These are phyloP conservation scores for Drosophila nigritarsus DNA, from an alignment of 2,888 invertebrate genomes.

Conservation along the genomic window DNA sequence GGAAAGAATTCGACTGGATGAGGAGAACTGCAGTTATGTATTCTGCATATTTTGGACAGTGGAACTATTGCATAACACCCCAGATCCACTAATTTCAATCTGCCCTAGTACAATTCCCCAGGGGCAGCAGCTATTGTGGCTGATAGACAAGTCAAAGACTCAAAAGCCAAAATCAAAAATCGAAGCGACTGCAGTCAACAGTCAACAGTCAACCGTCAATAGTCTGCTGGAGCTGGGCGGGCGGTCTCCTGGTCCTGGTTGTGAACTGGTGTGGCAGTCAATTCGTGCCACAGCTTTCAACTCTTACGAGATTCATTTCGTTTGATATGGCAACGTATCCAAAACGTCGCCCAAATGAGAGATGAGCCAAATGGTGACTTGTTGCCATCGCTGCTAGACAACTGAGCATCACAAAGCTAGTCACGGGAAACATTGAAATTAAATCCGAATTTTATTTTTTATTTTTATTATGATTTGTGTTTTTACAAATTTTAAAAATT, in stretches of 20 bases:
- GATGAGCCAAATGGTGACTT: conserved; percentile 42
- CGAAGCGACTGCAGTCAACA: conserved; percentile 24
- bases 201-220: conserved; percentile 6
- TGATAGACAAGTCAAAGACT: conserved; percentile 47
- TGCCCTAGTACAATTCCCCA: conserved; percentile 11
- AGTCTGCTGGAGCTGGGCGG: conserved; percentile 40
- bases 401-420: neutral
- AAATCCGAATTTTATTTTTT: neutral
- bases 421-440: conserved; percentile 5
- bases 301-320: conserved; percentile 42
- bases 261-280: conserved; percentile 39
- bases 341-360: conserved; percentile 42
- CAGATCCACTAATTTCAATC: conserved; percentile 1
- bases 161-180: conserved; percentile 29
- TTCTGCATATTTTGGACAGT: conserved; percentile 3
- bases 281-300: conserved; percentile 59
- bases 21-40: neutral
- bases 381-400: conserved; percentile 14
- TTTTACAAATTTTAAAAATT: neutral
- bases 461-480: too few species aligned
- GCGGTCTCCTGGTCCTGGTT: conserved; percentile 23
- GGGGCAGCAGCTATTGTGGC: conserved; percentile 1
- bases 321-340: conserved; percentile 46
- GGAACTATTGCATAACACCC: conserved; percentile 1
- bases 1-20: neutral